Percentiles rank a stretch among this genome's conserved stretches.
Evolutionary conservation across 1,140 invertebrate species (phyloP).

Genomic region (Penaeus chinensis): DNA sequence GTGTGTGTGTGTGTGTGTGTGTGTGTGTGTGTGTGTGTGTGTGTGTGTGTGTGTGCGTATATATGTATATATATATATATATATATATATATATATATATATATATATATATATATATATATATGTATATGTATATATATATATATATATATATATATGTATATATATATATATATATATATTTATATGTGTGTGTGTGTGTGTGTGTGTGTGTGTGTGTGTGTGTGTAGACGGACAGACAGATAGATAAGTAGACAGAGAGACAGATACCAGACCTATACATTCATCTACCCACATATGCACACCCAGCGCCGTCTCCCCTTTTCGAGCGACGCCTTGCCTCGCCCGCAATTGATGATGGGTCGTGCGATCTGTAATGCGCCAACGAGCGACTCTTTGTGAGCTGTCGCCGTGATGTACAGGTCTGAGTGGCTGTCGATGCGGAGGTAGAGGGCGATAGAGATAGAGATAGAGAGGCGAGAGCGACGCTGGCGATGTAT

Average conservation of each 20-base stretch:
- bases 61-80: no score
- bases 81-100: conserved; percentile 18
- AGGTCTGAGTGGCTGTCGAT: no score
- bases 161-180: not conserved
- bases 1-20: not conserved
- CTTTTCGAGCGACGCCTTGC: not conserved
- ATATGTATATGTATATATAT: conserved; percentile 13
- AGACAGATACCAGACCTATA: no score
- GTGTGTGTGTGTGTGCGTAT: not conserved
- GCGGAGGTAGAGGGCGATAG: no score
- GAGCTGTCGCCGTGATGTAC: no score
- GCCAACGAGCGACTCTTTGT: no score
- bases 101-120: conserved; percentile 26
- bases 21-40: conserved; percentile 6
- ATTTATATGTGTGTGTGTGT: not conserved
- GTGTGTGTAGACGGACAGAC: not conserved
- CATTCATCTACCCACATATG: not conserved
- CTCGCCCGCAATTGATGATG: no score
- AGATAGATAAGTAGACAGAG: no score
- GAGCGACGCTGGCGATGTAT: no score
- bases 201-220: not conserved
- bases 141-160: not conserved
- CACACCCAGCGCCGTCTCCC: not conserved
- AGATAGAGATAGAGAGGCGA: no score
- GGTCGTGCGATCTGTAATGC: no score